A percentile compares a stretch with the other conserved stretches of the same genome.
Evolutionary conservation across 2,797 vertebrate species (phyloP).

Genomic region (Triplophysa bombifrons): DNA sequence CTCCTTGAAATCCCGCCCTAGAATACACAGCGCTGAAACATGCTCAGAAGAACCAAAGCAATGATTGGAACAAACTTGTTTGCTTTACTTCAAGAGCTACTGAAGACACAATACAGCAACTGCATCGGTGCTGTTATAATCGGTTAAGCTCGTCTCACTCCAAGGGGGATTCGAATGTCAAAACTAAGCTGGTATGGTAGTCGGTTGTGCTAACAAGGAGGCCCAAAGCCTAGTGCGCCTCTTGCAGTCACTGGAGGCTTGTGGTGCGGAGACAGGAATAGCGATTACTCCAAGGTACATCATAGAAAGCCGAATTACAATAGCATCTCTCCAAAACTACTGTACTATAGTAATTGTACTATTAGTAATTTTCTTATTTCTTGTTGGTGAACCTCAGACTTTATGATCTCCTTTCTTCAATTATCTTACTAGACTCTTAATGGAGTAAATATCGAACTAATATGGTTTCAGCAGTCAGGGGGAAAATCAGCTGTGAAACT

Average conservation of each 20-base stretch:
- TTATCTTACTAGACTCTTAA: conserved; percentile 25
- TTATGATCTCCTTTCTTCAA: not conserved
- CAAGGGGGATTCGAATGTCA: not conserved
- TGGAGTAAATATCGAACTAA: conserved; percentile 15
- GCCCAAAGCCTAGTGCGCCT: not conserved
- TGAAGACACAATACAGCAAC: not conserved
- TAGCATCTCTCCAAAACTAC: not conserved
- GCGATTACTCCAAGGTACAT: not conserved
- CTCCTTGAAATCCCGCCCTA: conserved; percentile 13
- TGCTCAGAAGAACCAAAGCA: not conserved
- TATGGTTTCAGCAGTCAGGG: conserved; percentile 4
- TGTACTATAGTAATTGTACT: not conserved
- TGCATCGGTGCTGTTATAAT: not conserved
- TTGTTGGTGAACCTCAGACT: not conserved
- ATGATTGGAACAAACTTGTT: not conserved
- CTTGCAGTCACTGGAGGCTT: not conserved
- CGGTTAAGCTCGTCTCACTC: not conserved
- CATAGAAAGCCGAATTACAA: not conserved
- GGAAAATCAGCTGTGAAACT: not conserved
- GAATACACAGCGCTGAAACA: conserved; percentile 27
- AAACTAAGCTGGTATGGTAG: not conserved
- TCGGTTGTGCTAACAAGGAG: not conserved
- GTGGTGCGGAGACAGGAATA: no score
- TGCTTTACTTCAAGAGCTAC: conserved; percentile 1
- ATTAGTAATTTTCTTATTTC: not conserved